Base-by-base conservation (phyloP, 2,888 invertebrate species). In the Bombylius major region DNA sequence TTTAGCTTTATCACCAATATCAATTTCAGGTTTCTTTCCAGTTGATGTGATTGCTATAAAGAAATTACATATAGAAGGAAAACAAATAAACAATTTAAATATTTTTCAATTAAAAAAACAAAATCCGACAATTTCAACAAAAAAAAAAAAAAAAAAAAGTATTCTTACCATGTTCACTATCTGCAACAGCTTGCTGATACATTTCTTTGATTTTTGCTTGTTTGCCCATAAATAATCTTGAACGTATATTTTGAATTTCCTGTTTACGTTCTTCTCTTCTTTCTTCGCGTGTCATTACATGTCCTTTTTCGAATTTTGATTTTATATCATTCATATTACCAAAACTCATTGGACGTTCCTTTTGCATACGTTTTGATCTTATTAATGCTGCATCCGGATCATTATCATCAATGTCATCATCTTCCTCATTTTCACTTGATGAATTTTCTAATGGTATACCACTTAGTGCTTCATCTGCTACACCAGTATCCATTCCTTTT, bases 191-290 rank as follows among this genome's bases (percentile, higher is more conserved):
- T 67, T 91, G 90, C 67, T 93, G 92, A 69, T 93, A 93, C 80
- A 89, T 84, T 68, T 92, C 92, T 69, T 92, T 93, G 75, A 93
- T 87, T 67, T 89, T 89, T 0, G 85, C 89, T 75, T 91, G 91
- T 69, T 91, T 91, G 12, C 91, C 91, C 87, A 89, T 82, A 67
- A 90, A 92, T 32, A 93, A 76, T 51, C 89, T 77, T 65, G 88
- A 89, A 55, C 93, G 81, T 64, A 93, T 89, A 63, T 84, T 87
- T 71, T 89, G 88, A 62, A 92, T 86, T 75, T 94, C 93, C 68
- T 90, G 90, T 68, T 92, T 92, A 50, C 90, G 78, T 69, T 89
- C 88, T 64, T 89, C 87, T 11, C 87, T 81, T 32, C 88, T 75
- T 59, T 83, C 82, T 64, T 90, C 84, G 47, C 77, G 75, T 5